Percentiles rank a stretch among this genome's conserved stretches.
These are phyloP conservation scores for Dasysyrphus albostriatus DNA, from an alignment of 2,888 invertebrate genomes.

Conservation along the genomic window DNA sequence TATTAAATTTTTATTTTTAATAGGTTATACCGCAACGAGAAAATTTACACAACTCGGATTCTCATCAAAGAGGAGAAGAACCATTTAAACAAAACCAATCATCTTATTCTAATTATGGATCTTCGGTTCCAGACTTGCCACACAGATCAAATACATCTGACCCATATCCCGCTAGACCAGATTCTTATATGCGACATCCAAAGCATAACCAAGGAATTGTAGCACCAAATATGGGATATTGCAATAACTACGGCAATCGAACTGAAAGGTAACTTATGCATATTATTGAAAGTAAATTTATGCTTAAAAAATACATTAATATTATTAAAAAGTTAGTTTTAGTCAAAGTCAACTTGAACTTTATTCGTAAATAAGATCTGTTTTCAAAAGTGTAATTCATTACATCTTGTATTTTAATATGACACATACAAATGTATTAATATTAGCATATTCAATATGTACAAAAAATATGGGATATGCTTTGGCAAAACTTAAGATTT, in stretches of 20 bases:
- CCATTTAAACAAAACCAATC: slow-evolving; percentile 40
- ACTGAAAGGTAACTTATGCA: slow-evolving; percentile 49
- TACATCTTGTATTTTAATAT: too few relatives aligned
- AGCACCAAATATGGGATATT: slow-evolving; percentile 54
- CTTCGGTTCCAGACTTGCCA: slow-evolving; percentile 44
- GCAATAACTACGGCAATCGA: slow-evolving; percentile 67
- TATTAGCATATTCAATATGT: too few relatives aligned
- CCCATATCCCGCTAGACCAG: slow-evolving; percentile 47
- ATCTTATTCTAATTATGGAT: slow-evolving; percentile 53
- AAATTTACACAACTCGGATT: slow-evolving; percentile 41
- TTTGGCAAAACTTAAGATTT: too few relatives aligned
- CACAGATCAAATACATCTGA: slow-evolving; percentile 57
- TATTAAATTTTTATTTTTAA: slow-evolving; percentile 8
- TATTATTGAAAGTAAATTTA: too few relatives aligned
- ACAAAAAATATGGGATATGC: too few relatives aligned
- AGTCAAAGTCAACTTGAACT: too few relatives aligned
- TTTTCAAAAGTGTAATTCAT: too few relatives aligned
- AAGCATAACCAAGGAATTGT: slow-evolving; percentile 51
- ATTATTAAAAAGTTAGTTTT: too few relatives aligned
- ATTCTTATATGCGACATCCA: slow-evolving; percentile 61
- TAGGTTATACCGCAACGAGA: slow-evolving; percentile 61
- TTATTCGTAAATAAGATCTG: too few relatives aligned
- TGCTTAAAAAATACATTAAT: too few relatives aligned
- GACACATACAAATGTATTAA: too few relatives aligned
- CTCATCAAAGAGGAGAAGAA: slow-evolving; percentile 47